These are phyloP conservation scores for Hipparchia sbordonii DNA, from an alignment of 2,888 invertebrate genomes.

Conservation along the genomic window DNA sequence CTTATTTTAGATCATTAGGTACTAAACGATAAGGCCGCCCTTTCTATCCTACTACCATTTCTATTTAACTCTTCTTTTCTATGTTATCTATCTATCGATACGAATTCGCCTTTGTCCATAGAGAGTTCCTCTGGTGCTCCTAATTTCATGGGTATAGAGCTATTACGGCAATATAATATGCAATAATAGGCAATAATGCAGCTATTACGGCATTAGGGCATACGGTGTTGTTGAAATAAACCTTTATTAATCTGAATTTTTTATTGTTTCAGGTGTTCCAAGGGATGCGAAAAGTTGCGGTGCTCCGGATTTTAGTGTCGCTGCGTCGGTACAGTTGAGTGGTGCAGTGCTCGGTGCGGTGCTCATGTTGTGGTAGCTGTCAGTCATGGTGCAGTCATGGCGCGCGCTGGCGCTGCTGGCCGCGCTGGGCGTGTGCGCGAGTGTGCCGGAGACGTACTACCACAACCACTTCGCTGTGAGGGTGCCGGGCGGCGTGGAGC, in stretches of 20 bases:
- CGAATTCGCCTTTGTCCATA: no score
- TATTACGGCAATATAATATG: no score
- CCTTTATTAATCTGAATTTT: neutral
- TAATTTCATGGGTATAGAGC: no score
- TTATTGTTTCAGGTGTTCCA: slow-evolving; percentile 41
- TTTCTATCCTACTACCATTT: no score
- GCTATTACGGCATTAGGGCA: no score
- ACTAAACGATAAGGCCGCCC: no score
- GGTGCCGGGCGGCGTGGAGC: slow-evolving; percentile 88
- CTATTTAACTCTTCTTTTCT: no score
- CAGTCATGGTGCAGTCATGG: slow-evolving; percentile 74
- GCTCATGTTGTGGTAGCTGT: slow-evolving; percentile 51
- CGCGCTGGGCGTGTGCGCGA: slow-evolving; percentile 59
- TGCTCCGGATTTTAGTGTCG: slow-evolving; percentile 26
- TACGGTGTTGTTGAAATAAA: no score
- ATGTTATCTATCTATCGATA: no score
- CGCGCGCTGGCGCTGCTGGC: slow-evolving; percentile 54
- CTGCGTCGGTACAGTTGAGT: slow-evolving; percentile 26
- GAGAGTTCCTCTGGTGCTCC: no score
- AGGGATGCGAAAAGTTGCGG: slow-evolving; percentile 39
- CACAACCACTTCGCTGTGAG: slow-evolving; percentile 94
- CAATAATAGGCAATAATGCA: no score
- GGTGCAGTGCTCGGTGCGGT: slow-evolving; percentile 23
- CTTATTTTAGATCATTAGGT: no score
- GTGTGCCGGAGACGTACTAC: slow-evolving; percentile 80